Evolutionary conservation across 2,888 invertebrate species (phyloP).

Genomic region (Calliphora vomitoria): DNA sequence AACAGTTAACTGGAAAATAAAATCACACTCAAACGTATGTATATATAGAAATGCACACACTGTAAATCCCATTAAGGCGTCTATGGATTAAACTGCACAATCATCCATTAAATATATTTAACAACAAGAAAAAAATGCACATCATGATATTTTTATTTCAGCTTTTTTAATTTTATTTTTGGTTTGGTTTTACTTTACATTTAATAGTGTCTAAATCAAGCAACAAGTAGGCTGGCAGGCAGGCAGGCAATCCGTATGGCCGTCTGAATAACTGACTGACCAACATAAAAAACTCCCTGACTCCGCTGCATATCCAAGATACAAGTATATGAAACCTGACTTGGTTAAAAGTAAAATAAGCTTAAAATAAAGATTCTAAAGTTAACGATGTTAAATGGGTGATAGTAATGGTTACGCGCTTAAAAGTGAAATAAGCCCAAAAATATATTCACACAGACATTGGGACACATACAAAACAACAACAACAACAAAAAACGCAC

Average conservation of each 20-base stretch:
- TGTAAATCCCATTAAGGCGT: slow-evolving; percentile 50
- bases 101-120: slow-evolving; percentile 67
- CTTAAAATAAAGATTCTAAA: slow-evolving; percentile 56
- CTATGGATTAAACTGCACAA: slow-evolving; percentile 58
- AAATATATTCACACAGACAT: slow-evolving; percentile 13
- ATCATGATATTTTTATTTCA: slow-evolving; percentile 44
- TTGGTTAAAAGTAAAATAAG: slow-evolving; percentile 35
- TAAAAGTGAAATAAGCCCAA: slow-evolving; percentile 69
- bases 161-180: slow-evolving; percentile 10
- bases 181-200: slow-evolving; percentile 59
- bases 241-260: slow-evolving; percentile 6
- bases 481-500: too few relatives aligned
- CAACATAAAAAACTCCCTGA: slow-evolving; percentile 1
- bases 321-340: slow-evolving; percentile 32
- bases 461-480: neutral
- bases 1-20: slow-evolving; percentile 51
- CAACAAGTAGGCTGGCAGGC: slow-evolving; percentile 31
- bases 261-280: neutral
- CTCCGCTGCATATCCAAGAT: neutral
- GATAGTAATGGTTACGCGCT: slow-evolving; percentile 61
- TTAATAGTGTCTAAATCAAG: slow-evolving; percentile 60
- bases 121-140: slow-evolving; percentile 56
- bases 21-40: slow-evolving; percentile 12
- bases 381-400: slow-evolving; percentile 66
- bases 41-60: neutral